Evolutionary conservation across 2,113 vertebrate genomes (phyloP).

Genomic region (Calidris pygmaea): DNA sequence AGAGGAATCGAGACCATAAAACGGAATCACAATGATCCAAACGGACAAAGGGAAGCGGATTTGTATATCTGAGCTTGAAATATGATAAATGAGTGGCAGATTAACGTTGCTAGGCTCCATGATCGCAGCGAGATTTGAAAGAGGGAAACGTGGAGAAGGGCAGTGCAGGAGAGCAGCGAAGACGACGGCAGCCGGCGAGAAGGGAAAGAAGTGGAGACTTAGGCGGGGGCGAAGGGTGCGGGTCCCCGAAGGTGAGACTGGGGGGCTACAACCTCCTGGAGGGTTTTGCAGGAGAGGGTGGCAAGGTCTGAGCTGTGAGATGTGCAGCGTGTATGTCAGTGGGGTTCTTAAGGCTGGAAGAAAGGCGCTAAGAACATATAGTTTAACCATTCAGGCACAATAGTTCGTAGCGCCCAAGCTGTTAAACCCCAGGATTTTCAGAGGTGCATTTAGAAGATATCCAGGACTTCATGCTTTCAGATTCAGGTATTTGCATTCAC

Average conservation of each 20-base stretch:
- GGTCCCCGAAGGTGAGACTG: neutral
- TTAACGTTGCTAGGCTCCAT: constrained; percentile 52
- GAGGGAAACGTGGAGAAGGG: constrained; percentile 16
- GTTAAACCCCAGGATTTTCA: neutral
- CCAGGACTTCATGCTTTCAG: neutral
- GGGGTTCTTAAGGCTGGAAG: neutral
- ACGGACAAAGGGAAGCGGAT: constrained; percentile 39
- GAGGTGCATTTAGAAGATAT: neutral
- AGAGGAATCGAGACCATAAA: constrained; percentile 30
- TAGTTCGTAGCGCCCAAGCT: neutral
- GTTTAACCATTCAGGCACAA: neutral
- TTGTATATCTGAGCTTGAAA: constrained; percentile 49
- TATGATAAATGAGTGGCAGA: constrained; percentile 56
- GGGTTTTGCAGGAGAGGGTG: neutral
- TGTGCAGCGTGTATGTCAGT: fast-evolving
- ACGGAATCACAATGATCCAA: neutral
- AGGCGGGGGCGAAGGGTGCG: fast-evolving
- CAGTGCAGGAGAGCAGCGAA: neutral
- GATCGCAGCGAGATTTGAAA: constrained; percentile 21
- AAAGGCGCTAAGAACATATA: fast-evolving
- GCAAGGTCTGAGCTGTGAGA: neutral
- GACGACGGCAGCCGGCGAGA: neutral
- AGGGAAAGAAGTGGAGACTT: neutral
- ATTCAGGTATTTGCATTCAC: neutral
- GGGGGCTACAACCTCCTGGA: neutral